Evolutionary conservation across 92 coral and sea anemone genomes (phyloP).

Genomic region (Bergia sp.): DNA sequence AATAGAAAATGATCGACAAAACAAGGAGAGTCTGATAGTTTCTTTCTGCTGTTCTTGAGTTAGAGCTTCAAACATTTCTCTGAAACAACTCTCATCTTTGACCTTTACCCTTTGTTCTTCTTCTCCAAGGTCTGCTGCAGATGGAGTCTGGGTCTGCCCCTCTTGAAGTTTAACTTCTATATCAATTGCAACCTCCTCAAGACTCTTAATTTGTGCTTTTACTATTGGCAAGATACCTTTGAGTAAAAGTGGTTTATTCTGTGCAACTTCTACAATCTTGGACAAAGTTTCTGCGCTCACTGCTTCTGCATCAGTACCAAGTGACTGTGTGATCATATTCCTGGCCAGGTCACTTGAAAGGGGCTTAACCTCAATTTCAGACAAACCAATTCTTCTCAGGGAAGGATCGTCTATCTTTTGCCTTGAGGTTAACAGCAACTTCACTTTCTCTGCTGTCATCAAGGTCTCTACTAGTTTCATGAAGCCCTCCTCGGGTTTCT

Average conservation of each 20-base stretch:
- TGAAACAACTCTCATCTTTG: slow-evolving; percentile 41
- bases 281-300: slow-evolving; percentile 14
- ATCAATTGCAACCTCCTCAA: slow-evolving; percentile 15
- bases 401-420: slow-evolving; percentile 44
- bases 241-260: slow-evolving; percentile 59
- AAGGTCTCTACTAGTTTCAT: slow-evolving; percentile 21
- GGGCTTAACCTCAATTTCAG: slow-evolving; percentile 46
- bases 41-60: slow-evolving; percentile 57
- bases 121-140: background rate
- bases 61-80: slow-evolving; percentile 57
- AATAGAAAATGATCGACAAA: slow-evolving; percentile 62
- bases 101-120: background rate
- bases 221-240: slow-evolving; percentile 51
- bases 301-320: slow-evolving; percentile 33
- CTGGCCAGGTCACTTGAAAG: slow-evolving; percentile 32
- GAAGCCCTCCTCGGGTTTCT: slow-evolving; percentile 24
- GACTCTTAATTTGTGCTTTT: slow-evolving; percentile 18
- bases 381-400: slow-evolving; percentile 34
- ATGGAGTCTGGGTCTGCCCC: background rate
- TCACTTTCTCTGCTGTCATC: slow-evolving; percentile 18
- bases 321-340: slow-evolving; percentile 35
- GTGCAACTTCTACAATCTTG: slow-evolving; percentile 49
- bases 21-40: slow-evolving; percentile 70
- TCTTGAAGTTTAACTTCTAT: slow-evolving; percentile 22
- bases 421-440: slow-evolving; percentile 65